Percentiles rank a stretch among this genome's conserved stretches.
These are phyloP conservation scores for Octodon degus DNA, from an alignment of 2,113 vertebrate species.

Conservation along the genomic window DNA sequence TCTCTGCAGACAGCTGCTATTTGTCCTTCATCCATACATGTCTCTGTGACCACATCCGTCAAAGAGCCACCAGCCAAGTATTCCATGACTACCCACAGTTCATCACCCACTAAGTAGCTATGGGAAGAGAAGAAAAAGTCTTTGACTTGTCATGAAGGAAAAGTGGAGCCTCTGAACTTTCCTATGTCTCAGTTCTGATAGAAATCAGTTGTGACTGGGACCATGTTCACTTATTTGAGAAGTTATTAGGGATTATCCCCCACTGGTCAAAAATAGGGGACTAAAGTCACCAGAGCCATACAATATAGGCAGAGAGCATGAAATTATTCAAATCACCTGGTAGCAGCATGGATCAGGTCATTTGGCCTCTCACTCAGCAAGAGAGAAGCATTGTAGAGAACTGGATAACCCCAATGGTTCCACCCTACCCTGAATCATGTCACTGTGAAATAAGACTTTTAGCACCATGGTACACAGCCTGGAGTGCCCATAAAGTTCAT, in stretches of 20 bases:
- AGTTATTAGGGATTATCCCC: background rate
- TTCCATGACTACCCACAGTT: slow-evolving; percentile 99
- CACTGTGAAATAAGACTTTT: slow-evolving; percentile 27
- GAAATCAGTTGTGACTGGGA: background rate
- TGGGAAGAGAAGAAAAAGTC: slow-evolving; percentile 61
- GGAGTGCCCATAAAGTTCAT: background rate
- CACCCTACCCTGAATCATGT: background rate
- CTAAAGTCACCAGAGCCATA: background rate
- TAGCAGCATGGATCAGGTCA: background rate
- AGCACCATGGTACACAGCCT: background rate
- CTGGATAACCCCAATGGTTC: background rate
- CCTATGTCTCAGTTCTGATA: background rate
- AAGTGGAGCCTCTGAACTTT: background rate
- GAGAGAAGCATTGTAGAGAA: background rate
- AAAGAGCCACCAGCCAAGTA: slow-evolving; percentile 98
- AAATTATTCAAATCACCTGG: slow-evolving; percentile 38
- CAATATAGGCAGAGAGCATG: background rate
- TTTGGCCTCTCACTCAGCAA: background rate
- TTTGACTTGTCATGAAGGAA: slow-evolving; percentile 6
- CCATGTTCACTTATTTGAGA: background rate
- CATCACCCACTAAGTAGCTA: slow-evolving; percentile 98
- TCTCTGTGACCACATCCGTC: slow-evolving; percentile 98
- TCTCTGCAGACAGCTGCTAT: slow-evolving; percentile 99
- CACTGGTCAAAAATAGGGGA: background rate
- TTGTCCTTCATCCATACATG: slow-evolving; percentile 99